phyloP scores from a whole-genome alignment of 2,113 vertebrate genomes.

The Eurypyga helias region DNA sequence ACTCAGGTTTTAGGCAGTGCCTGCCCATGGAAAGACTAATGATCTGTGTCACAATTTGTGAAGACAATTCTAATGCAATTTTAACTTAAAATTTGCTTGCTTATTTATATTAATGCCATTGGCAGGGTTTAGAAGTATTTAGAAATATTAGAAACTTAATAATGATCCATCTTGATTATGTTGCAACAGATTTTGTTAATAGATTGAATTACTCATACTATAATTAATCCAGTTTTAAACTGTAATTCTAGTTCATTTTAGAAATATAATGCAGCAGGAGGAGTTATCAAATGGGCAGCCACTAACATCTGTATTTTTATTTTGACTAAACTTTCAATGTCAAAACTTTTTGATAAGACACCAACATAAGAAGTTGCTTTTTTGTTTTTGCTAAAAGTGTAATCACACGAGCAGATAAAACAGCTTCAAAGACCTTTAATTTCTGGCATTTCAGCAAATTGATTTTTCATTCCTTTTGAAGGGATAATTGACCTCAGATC shows the following conservation, averaged over 20 bases:
- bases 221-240: not conserved
- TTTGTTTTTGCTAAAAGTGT: not conserved
- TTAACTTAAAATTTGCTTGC: not conserved
- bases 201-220: not conserved
- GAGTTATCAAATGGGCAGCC: not conserved
- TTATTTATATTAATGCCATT: not conserved
- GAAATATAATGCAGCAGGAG: not conserved
- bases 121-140: not conserved
- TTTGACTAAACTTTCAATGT: not conserved
- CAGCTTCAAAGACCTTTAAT: slow-evolving; percentile 43
- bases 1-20: not conserved
- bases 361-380: not conserved
- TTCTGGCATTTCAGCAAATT: slow-evolving; percentile 50
- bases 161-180: not conserved
- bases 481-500: slow-evolving; percentile 46
- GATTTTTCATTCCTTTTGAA: slow-evolving; percentile 61
- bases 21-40: not conserved
- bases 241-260: not conserved
- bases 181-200: not conserved
- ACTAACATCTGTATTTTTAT: not conserved
- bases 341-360: not conserved
- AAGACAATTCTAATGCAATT: not conserved
- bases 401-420: slow-evolving; percentile 23
- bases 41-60: not conserved
- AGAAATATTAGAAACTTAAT: not conserved